Evolutionary conservation across 1,140 invertebrate genomes (phyloP).

Genomic region (Heliconius congener): DNA sequence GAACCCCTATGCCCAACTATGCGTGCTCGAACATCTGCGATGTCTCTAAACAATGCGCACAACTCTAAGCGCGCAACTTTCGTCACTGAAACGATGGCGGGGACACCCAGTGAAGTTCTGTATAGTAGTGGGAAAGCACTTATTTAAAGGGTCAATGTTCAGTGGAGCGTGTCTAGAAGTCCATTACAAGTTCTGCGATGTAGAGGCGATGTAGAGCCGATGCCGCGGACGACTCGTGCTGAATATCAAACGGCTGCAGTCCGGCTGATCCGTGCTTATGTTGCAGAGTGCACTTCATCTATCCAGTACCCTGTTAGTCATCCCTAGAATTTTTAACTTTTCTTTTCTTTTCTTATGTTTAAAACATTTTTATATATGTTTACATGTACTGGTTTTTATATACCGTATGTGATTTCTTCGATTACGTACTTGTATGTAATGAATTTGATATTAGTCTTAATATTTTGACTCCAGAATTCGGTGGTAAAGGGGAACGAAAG

Average conservation of each 20-base stretch:
- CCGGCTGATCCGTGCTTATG: slow-evolving; percentile 45
- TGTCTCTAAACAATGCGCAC: slow-evolving; percentile 36
- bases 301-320: background rate
- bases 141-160: slow-evolving; percentile 44
- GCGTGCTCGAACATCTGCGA: slow-evolving; percentile 43
- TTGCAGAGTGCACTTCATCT: slow-evolving; percentile 32
- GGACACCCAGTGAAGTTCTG: slow-evolving; percentile 22
- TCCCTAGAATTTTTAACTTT: slow-evolving; percentile 32
- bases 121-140: slow-evolving; percentile 37
- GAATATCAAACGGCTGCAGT: slow-evolving; percentile 50
- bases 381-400: background rate
- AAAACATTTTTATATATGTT: background rate
- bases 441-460: too few species aligned
- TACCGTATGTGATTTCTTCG: background rate
- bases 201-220: slow-evolving; percentile 20
- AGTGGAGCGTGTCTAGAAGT: slow-evolving; percentile 44
- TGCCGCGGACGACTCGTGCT: slow-evolving; percentile 34
- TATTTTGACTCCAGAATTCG: too few species aligned
- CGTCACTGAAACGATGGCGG: slow-evolving; percentile 37
- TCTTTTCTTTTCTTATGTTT: slow-evolving; percentile 27
- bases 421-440: background rate
- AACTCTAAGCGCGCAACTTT: slow-evolving; percentile 37
- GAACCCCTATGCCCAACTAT: slow-evolving; percentile 41
- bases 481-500: too few species aligned
- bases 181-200: slow-evolving; percentile 47